Conservation (phyloP, 1,140 invertebrate genomes). For the Microplitis mediator region DNA sequence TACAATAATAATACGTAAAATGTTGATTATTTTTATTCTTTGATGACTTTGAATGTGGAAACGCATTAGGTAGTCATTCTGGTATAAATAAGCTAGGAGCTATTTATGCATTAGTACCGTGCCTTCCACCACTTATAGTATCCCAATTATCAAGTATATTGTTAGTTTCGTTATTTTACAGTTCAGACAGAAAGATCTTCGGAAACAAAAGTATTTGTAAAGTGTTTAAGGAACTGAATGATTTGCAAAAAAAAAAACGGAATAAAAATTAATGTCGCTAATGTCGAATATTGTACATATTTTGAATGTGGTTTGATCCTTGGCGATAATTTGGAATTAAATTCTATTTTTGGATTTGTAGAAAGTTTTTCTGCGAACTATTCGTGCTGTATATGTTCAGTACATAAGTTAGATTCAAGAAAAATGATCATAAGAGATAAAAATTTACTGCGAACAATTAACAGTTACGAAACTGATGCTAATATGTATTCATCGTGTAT, state of each 20-base stretch:
- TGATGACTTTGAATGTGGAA: not conserved
- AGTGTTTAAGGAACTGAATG: not conserved
- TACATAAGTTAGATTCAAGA: constrained; percentile 30
- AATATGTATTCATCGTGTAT: no score
- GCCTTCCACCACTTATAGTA: not conserved
- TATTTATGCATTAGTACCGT: not conserved
- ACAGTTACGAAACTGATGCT: not conserved
- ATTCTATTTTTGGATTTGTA: constrained; percentile 43
- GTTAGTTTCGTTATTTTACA: not conserved
- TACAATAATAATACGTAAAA: no score
- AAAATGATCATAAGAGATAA: constrained; percentile 30
- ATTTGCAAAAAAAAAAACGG: constrained; percentile 2
- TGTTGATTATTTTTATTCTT: not conserved
- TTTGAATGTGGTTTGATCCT: constrained; percentile 25
- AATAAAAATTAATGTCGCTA: not conserved
- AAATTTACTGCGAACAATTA: constrained; percentile 29
- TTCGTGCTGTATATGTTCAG: constrained; percentile 44
- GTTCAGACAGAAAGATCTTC: not conserved
- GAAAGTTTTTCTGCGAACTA: constrained; percentile 40
- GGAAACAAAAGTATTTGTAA: not conserved
- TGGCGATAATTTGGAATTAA: constrained; percentile 50
- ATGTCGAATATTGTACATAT: not conserved
- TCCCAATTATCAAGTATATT: not conserved
- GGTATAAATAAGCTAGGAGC: not conserved
- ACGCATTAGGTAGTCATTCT: not conserved